phyloP scores from a whole-genome alignment of 2,113 vertebrate species.

The Archocentrus centrarchus region DNA sequence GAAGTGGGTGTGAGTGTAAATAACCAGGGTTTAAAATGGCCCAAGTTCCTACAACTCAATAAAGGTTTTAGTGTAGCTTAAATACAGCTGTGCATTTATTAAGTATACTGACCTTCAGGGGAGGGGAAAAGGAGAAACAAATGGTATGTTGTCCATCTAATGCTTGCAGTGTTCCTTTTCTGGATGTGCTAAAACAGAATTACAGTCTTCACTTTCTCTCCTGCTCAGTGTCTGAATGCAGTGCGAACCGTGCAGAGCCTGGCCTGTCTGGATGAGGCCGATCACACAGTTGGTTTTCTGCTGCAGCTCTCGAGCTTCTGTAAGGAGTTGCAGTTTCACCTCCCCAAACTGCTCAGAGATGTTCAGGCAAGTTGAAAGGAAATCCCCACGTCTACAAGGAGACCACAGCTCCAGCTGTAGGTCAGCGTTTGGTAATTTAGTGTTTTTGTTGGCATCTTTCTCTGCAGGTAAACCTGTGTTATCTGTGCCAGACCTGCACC shows the following conservation, averaged over 20 bases:
- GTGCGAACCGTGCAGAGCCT: slow-evolving; percentile 94
- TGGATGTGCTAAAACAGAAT: background rate
- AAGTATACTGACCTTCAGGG: background rate
- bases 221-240: slow-evolving; percentile 89
- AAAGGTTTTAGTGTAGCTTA: background rate
- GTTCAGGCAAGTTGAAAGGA: slow-evolving; percentile 83
- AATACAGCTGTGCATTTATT: background rate
- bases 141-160: background rate
- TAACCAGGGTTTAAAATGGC: too few species aligned
- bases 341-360: slow-evolving; percentile 92
- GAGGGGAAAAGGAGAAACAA: too few species aligned
- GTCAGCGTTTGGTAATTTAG: background rate
- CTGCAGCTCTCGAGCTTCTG: slow-evolving; percentile 96
- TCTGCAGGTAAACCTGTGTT: slow-evolving; percentile 93
- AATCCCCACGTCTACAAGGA: background rate
- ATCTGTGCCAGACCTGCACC: slow-evolving; percentile 96
- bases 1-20: background rate
- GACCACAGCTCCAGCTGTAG: background rate
- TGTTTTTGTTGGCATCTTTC: background rate
- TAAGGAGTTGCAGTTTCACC: slow-evolving; percentile 97
- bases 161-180: background rate
- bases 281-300: slow-evolving; percentile 96
- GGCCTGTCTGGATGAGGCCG: slow-evolving; percentile 94
- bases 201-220: background rate
- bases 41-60: too few species aligned